Base-by-base conservation (phyloP, 2,797 vertebrate species). In the Gymnoscopelus microlampas region DNA sequence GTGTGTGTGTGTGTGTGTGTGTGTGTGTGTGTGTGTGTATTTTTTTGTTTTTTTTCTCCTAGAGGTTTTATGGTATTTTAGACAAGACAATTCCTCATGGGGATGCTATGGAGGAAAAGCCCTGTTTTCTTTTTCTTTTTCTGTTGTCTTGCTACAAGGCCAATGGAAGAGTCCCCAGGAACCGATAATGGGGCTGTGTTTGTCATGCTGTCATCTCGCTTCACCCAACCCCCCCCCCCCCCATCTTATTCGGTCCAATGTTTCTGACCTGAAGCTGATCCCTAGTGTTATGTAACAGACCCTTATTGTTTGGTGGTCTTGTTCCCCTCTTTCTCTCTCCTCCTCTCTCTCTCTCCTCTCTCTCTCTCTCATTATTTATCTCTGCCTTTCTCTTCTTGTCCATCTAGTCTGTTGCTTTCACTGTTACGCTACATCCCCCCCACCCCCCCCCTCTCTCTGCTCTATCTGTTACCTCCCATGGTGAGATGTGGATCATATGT, bases 241-340 rank as follows among this genome's bases (percentile, higher is more conserved):
- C 66, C 67, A 15, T 60, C 74, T 67, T 61, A 73, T 79, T 77
- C 61, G 71, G 66, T 61, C 68, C 70, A 79, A 85, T 73, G 75
- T 67, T 66, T 59, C 78, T 77, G 84, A 80, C 82, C 83, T 73
- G 61, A 49, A 60, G 78, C 69, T 83, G 73, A 83, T 84, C 66
- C 63, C 13, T 12, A 13, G 57, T 50, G 76, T 81, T 83, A 80
- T 62, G 68, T 76, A 87, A 88, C 75, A 70, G 65, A 50, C 53
- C 66, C 68, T 59, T 64, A 70, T 70, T 77, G 60, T 79, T 74
- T 71, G 39, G 7, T 61, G 47, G 59, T 74, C 73, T 68, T 67
- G 53, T 81, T 79, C 71, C 54, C 48, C 48, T 70, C 61, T 49
- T 19, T 74, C 13, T 62, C 53, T 49, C 19, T 74, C 32, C 49